Conservation (phyloP, 1,140 invertebrate species). For the Piezodorus guildinii region DNA sequence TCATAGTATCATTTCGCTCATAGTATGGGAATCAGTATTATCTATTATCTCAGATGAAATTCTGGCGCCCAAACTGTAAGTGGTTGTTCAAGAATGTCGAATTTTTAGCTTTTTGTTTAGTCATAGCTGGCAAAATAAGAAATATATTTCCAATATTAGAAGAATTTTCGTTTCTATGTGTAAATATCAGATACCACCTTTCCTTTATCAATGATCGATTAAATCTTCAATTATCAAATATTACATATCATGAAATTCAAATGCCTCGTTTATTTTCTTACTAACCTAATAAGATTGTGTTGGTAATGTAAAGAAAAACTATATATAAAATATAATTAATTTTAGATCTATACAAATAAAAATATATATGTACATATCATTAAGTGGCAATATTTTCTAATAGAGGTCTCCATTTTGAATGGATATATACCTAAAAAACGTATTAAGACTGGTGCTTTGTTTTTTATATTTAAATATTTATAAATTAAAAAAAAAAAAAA, state of each 20-base stretch:
- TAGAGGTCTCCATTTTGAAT: not conserved
- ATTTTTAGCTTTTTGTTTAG: too few species aligned
- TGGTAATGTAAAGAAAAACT: not conserved
- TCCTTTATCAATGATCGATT: too few species aligned
- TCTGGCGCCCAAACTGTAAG: too few species aligned
- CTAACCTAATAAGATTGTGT: not conserved
- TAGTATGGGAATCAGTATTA: too few species aligned
- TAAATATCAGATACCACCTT: too few species aligned
- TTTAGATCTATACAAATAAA: not conserved
- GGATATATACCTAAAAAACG: not conserved
- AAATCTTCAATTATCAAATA: not conserved
- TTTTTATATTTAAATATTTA: not conserved
- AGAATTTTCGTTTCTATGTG: too few species aligned
- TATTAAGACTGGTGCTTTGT: conserved; percentile 12
- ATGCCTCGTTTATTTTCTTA: not conserved
- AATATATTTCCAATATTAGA: too few species aligned
- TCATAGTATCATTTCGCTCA: too few species aligned
- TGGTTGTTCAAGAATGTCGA: too few species aligned
- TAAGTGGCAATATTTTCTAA: conserved; percentile 14
- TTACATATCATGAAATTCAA: not conserved
- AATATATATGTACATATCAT: conserved; percentile 8
- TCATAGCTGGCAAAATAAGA: too few species aligned
- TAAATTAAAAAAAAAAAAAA: not conserved
- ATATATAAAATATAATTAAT: not conserved
- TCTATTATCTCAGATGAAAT: too few species aligned